These are phyloP conservation scores for Magallana nippona DNA, from an alignment of 2,888 invertebrate genomes.

Conservation along the genomic window DNA sequence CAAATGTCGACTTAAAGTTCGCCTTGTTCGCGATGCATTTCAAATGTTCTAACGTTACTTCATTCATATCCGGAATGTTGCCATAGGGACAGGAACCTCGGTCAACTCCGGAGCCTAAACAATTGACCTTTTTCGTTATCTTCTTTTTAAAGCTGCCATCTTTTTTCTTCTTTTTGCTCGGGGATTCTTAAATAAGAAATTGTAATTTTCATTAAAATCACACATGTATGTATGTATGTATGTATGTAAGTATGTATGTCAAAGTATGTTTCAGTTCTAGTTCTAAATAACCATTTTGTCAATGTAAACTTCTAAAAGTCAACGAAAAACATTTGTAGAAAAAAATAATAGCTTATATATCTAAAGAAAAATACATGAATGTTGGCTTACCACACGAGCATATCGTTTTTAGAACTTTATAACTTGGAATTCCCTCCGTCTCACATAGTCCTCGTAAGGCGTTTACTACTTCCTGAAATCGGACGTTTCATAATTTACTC, in stretches of 20 bases:
- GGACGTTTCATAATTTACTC: neutral
- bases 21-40: slow-evolving; percentile 20
- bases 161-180: slow-evolving; percentile 34
- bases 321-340: no score
- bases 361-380: neutral
- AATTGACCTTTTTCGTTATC: slow-evolving; percentile 1
- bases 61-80: slow-evolving; percentile 17
- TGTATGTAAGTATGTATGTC: no score
- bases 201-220: no score
- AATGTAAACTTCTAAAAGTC: no score
- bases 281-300: no score
- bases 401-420: slow-evolving; percentile 38
- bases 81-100: slow-evolving; percentile 41
- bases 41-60: slow-evolving; percentile 34
- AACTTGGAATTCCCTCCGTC: slow-evolving; percentile 45
- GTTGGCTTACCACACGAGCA: slow-evolving; percentile 44
- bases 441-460: slow-evolving; percentile 44
- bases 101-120: slow-evolving; percentile 3
- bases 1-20: slow-evolving; percentile 41
- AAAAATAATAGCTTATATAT: neutral
- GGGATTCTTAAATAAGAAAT: slow-evolving; percentile 6
- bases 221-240: no score
- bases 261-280: no score
- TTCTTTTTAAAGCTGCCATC: slow-evolving; percentile 8
- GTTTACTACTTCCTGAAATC: slow-evolving; percentile 45